phyloP scores from a whole-genome alignment of 2,113 vertebrate species.

The Lasiurus cinereus region DNA sequence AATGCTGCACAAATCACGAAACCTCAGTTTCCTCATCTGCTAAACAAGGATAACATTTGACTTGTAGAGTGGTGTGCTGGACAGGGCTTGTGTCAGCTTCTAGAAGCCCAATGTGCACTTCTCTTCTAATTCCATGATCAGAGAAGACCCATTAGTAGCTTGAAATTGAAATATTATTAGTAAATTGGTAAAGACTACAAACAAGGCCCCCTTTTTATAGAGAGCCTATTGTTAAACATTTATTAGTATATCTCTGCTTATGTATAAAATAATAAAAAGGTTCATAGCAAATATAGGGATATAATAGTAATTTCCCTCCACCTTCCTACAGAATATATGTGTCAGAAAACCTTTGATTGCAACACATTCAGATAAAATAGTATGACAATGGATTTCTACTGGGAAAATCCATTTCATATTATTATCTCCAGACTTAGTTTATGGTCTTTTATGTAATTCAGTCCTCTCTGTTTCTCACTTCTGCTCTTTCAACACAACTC shows the following conservation, averaged over 20 bases:
- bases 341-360: not conserved
- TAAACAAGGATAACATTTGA: not conserved
- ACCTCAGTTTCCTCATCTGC: not conserved
- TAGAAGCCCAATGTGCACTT: not conserved
- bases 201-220: not conserved
- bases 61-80: not conserved
- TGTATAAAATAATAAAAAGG: not conserved
- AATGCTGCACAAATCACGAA: not conserved
- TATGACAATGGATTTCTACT: not conserved
- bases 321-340: not conserved
- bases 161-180: not conserved
- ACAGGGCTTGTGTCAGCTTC: not conserved
- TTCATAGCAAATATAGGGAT: not conserved
- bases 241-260: not conserved
- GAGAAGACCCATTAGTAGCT: not conserved
- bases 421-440: not conserved
- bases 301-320: not conserved
- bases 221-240: not conserved
- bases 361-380: not conserved
- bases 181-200: not conserved
- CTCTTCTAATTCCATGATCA: not conserved
- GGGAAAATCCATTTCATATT: not conserved
- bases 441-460: not conserved
- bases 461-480: not conserved
- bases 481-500: not conserved